Evolutionary conservation across 92 coral and sea anemone species (phyloP).

Genomic region (Parazoanthus swiftii): DNA sequence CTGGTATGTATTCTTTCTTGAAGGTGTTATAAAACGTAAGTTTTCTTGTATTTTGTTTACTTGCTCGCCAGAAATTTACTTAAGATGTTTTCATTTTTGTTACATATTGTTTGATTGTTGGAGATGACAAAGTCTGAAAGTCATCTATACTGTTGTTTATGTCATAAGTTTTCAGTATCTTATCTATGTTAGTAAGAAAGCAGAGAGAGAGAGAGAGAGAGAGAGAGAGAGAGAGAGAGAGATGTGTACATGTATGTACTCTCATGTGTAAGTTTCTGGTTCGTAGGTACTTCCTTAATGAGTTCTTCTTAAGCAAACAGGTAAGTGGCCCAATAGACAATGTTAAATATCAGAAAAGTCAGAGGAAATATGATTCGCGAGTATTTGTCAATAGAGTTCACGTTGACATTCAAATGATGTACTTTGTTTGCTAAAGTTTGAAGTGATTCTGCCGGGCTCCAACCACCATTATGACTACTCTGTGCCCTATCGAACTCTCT

Average conservation of each 20-base stretch:
- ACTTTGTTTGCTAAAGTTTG: neutral
- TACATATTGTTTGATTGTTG: too few relatives aligned
- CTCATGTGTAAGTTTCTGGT: neutral
- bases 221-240: too few relatives aligned
- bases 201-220: too few relatives aligned
- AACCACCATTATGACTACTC: neutral
- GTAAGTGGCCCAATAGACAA: neutral
- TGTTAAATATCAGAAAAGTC: neutral
- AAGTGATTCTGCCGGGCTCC: neutral
- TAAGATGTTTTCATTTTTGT: too few relatives aligned
- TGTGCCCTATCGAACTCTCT: neutral
- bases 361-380: neutral
- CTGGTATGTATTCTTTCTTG: too few relatives aligned
- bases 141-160: too few relatives aligned
- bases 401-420: neutral
- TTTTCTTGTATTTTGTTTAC: too few relatives aligned
- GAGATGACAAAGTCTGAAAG: too few relatives aligned
- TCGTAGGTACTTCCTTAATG: neutral
- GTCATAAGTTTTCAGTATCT: too few relatives aligned
- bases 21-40: too few relatives aligned
- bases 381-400: constrained; percentile 10
- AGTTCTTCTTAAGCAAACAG: neutral
- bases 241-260: neutral
- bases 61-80: too few relatives aligned
- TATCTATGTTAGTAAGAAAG: too few relatives aligned